Conservation (phyloP, 2,888 invertebrate species). For the Phortica magna region DNA sequence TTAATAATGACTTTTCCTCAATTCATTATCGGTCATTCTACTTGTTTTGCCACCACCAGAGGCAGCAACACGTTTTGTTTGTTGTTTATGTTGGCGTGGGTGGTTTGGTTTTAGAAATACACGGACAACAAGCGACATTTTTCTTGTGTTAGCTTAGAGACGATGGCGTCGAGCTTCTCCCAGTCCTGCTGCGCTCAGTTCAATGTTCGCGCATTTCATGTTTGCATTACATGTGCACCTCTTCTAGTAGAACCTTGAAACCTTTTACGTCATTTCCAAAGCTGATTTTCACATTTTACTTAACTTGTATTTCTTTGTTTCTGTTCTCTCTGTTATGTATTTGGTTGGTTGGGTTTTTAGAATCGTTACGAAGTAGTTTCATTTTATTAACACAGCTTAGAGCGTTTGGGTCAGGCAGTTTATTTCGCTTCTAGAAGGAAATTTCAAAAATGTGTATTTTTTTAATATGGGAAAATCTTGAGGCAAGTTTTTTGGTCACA, state of each 20-base stretch:
- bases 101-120: not conserved
- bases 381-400: constrained; percentile 32
- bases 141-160: not conserved
- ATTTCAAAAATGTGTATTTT: constrained; percentile 53
- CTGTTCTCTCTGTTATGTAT: not conserved
- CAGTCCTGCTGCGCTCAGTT: constrained; percentile 48
- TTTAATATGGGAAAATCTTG: constrained; percentile 46
- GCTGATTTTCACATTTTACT: constrained; percentile 28
- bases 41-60: not conserved
- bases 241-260: constrained; percentile 55
- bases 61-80: constrained; percentile 4
- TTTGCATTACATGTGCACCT: constrained; percentile 36
- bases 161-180: constrained; percentile 11
- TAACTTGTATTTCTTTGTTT: constrained; percentile 18
- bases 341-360: constrained; percentile 16
- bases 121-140: not conserved
- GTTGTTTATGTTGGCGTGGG: not conserved
- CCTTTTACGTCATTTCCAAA: constrained; percentile 43
- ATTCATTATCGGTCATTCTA: constrained; percentile 11
- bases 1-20: not conserved
- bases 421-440: not conserved
- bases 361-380: constrained; percentile 37
- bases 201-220: constrained; percentile 52
- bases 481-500: constrained; percentile 38
- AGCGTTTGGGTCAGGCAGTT: not conserved